These are phyloP conservation scores for Anoplophora glabripennis DNA, from an alignment of 1,140 invertebrate genomes.

Conservation along the genomic window DNA sequence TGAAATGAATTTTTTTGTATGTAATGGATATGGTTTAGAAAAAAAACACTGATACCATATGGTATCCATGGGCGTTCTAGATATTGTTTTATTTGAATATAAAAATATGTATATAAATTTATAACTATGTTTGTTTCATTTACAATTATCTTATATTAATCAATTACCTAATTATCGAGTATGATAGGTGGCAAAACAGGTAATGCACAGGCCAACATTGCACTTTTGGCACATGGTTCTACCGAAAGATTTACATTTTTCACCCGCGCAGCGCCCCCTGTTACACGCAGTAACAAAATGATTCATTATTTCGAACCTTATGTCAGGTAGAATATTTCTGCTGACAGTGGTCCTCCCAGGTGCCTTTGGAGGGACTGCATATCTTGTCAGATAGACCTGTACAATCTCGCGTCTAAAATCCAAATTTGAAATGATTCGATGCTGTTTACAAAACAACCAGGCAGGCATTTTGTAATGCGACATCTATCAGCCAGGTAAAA, in stretches of 20 bases:
- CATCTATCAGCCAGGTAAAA: conserved; percentile 41
- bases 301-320: conserved; percentile 20
- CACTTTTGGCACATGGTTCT: conserved; percentile 22
- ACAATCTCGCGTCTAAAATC: conserved; percentile 34
- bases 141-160: too few relatives aligned
- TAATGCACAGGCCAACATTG: conserved; percentile 16
- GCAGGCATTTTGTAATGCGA: conserved; percentile 43
- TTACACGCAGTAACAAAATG: conserved; percentile 21
- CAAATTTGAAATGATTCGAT: conserved; percentile 21
- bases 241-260: conserved; percentile 15
- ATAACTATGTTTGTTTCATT: too few relatives aligned
- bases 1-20: too few relatives aligned
- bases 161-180: too few relatives aligned
- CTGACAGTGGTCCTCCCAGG: conserved; percentile 2
- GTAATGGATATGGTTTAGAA: too few relatives aligned
- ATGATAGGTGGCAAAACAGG: conserved; percentile 21
- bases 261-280: conserved; percentile 17
- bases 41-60: too few relatives aligned
- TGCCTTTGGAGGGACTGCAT: neutral
- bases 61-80: too few relatives aligned
- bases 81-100: too few relatives aligned
- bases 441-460: conserved; percentile 35
- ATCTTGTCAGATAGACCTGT: conserved; percentile 21
- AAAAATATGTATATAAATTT: too few relatives aligned
- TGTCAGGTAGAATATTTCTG: conserved; percentile 6